A percentile compares a stretch with the other conserved stretches of the same genome.
Conservation (phyloP, 1,140 invertebrate genomes). For the Solenopsis invicta region DNA sequence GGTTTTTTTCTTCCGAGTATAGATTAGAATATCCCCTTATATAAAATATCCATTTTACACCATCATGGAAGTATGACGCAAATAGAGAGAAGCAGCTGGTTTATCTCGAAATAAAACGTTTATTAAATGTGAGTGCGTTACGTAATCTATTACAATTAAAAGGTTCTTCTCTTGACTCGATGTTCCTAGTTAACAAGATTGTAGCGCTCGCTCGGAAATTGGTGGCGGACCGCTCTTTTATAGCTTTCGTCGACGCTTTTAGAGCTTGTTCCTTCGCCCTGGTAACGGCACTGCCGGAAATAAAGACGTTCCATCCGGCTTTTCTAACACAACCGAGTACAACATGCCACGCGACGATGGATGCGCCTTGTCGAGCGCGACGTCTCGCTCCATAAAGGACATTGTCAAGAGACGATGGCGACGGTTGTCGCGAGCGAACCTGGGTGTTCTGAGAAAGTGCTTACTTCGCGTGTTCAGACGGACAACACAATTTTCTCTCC, state of each 20-base stretch:
- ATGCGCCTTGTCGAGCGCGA: slow-evolving; percentile 17
- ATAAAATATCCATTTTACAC: background rate
- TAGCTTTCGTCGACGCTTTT: slow-evolving; percentile 47
- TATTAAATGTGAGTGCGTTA: background rate
- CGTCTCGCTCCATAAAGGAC: slow-evolving; percentile 37
- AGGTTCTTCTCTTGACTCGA: background rate
- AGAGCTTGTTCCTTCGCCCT: background rate
- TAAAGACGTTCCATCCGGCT: slow-evolving; percentile 41
- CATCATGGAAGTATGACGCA: background rate
- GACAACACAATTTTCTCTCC: background rate
- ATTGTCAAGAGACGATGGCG: slow-evolving; percentile 16
- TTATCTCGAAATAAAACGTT: background rate
- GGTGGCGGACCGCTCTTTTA: slow-evolving; percentile 18
- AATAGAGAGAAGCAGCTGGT: background rate
- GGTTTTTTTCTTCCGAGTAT: no score
- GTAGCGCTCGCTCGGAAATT: slow-evolving; percentile 11
- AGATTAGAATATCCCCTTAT: no score
- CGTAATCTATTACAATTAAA: slow-evolving; percentile 10
- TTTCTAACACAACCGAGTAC: slow-evolving; percentile 17
- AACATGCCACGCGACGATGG: slow-evolving; percentile 35
- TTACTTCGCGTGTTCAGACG: slow-evolving; percentile 16
- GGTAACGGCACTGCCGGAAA: slow-evolving; percentile 35
- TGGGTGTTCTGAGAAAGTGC: slow-evolving; percentile 17
- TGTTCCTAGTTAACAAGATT: slow-evolving; percentile 17
- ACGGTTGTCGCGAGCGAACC: slow-evolving; percentile 6